Percentiles rank a stretch among this genome's conserved stretches.
Conservation (phyloP, 2,888 invertebrate genomes). For the Eupeodes latifasciatus region DNA sequence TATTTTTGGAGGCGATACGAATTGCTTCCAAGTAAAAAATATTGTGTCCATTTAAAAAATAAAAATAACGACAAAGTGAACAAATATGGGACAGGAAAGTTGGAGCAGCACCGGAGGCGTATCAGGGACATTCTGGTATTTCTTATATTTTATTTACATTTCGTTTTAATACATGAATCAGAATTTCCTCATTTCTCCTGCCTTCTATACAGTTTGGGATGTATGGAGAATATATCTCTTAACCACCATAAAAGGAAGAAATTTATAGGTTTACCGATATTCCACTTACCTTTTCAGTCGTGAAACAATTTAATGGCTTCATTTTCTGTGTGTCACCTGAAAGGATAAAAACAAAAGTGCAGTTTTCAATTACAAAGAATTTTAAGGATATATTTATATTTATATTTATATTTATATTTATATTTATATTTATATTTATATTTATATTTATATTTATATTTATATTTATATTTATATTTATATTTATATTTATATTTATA, state of each 20-base stretch:
- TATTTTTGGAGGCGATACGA: slow-evolving; percentile 11
- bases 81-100: not conserved
- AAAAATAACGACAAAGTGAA: not conserved
- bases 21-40: slow-evolving; percentile 54
- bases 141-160: not conserved
- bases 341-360: slow-evolving; percentile 45
- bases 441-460: too few species aligned
- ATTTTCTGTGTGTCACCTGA: slow-evolving; percentile 64
- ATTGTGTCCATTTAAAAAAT: slow-evolving; percentile 14
- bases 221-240: slow-evolving; percentile 19
- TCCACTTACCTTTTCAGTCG: slow-evolving; percentile 60
- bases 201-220: too few species aligned
- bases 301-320: slow-evolving; percentile 67
- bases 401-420: too few species aligned
- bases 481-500: too few species aligned
- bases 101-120: not conserved
- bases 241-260: slow-evolving; percentile 19
- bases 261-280: slow-evolving; percentile 21
- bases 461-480: too few species aligned
- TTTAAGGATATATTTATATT: not conserved
- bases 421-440: too few species aligned
- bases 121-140: not conserved
- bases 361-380: slow-evolving; percentile 44
- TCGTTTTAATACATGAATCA: slow-evolving; percentile 15
- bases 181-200: slow-evolving; percentile 23